Conservation (phyloP, 2,113 vertebrate species). For the Brachyistius frenatus region DNA sequence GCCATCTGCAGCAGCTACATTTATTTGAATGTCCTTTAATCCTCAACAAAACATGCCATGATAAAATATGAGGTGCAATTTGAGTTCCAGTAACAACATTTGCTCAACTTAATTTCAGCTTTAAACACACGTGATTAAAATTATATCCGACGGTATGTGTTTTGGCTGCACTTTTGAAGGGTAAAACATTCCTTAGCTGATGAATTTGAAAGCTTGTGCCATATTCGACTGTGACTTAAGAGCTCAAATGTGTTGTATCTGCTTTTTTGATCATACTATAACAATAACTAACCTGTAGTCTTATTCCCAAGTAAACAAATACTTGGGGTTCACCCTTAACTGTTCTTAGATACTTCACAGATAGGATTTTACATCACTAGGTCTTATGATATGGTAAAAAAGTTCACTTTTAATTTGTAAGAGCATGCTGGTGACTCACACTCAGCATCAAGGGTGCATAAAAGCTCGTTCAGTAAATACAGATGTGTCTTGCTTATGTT, state of each 20-base stretch:
- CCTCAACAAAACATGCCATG: conserved; percentile 17
- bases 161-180: conserved; percentile 21
- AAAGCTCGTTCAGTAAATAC: conserved; percentile 61
- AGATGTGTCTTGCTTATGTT: conserved; percentile 61
- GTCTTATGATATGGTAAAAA: not conserved
- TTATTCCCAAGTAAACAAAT: not conserved
- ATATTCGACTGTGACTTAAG: conserved; percentile 7
- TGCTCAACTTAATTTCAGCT: conserved; percentile 6
- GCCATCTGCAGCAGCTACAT: conserved; percentile 19
- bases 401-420: conserved; percentile 7
- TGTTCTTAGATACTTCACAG: not conserved
- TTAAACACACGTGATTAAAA: conserved; percentile 28
- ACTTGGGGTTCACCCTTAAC: not conserved
- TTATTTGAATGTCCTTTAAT: conserved; percentile 19
- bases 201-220: conserved; percentile 4
- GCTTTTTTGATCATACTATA: not conserved
- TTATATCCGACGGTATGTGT: conserved; percentile 24
- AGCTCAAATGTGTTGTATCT: not conserved
- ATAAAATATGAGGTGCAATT: conserved; percentile 32
- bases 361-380: not conserved
- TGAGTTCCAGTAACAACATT: conserved; percentile 16
- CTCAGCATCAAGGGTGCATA: conserved; percentile 4
- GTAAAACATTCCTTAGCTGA: not conserved
- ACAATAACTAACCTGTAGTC: not conserved
- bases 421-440: conserved; percentile 21